phyloP scores from a whole-genome alignment of 1,140 invertebrate genomes.

The Tetraneura akinire region DNA sequence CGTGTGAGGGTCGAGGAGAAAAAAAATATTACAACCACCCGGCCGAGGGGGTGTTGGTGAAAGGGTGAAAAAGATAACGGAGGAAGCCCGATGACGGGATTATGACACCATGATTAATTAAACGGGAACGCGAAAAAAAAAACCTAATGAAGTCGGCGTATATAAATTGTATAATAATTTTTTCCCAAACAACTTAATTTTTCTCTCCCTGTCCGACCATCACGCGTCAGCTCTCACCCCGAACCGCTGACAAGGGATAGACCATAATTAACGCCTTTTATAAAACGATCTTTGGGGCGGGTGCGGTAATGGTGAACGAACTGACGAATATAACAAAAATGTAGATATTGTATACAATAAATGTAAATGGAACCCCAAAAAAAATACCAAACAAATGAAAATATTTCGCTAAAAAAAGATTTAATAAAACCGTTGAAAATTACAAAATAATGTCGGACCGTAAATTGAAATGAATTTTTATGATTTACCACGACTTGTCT shows the following conservation, averaged over 20 bases:
- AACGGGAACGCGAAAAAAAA: background rate
- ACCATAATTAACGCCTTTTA: slow-evolving; percentile 30
- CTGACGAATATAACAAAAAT: slow-evolving; percentile 13
- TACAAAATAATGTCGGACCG: background rate
- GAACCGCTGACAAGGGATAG: background rate
- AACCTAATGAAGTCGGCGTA: slow-evolving; percentile 29
- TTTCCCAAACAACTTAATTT: slow-evolving; percentile 22
- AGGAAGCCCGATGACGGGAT: slow-evolving; percentile 30
- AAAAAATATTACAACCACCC: background rate
- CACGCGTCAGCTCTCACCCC: background rate
- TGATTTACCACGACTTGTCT: no score
- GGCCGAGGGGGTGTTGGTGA: background rate
- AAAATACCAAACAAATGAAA: background rate
- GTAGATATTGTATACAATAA: background rate
- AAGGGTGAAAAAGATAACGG: background rate
- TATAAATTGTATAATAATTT: background rate
- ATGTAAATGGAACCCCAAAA: background rate
- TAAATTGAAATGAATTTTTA: no score
- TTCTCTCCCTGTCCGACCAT: background rate
- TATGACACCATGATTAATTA: slow-evolving; percentile 50
- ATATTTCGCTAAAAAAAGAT: slow-evolving; percentile 3
- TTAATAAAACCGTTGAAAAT: background rate
- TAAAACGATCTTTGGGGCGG: background rate
- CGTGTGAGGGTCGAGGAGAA: background rate
- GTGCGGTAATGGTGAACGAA: background rate